These are phyloP conservation scores for Blera fallax DNA, from an alignment of 2,888 invertebrate genomes.

Conservation along the genomic window DNA sequence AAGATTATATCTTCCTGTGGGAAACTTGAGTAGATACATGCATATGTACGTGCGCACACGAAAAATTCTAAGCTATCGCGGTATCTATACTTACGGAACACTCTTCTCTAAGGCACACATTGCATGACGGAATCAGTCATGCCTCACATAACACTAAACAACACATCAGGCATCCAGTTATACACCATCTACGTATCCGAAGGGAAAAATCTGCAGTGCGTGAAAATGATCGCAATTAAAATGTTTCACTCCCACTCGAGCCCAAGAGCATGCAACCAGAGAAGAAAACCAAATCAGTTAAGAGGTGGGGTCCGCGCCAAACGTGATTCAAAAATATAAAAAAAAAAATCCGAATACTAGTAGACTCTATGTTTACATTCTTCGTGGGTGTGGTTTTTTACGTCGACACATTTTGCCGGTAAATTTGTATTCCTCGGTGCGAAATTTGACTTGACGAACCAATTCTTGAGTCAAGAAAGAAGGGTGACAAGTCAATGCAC, in stretches of 20 bases:
- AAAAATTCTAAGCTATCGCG: neutral
- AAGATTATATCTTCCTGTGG: neutral
- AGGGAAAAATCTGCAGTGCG: constrained; percentile 37
- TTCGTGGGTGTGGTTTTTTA: constrained; percentile 40
- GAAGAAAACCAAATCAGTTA: constrained; percentile 5
- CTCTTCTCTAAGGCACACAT: neutral
- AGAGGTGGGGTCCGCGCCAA: constrained; percentile 4
- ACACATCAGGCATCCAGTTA: constrained; percentile 15
- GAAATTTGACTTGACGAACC: constrained; percentile 17
- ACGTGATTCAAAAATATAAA: constrained; percentile 10
- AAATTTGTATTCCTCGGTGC: neutral
- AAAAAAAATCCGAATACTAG: neutral
- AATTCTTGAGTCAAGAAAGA: constrained; percentile 25
- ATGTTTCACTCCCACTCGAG: constrained; percentile 25
- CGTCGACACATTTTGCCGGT: constrained; percentile 34
- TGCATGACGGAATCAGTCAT: neutral
- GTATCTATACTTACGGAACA: neutral
- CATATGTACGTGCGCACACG: no score
- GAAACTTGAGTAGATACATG: neutral
- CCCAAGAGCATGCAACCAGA: neutral
- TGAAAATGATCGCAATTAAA: constrained; percentile 67
- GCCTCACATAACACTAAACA: neutral
- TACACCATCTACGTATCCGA: neutral
- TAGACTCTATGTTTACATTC: constrained; percentile 38
- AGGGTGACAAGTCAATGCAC: constrained; percentile 40